Evolutionary conservation across 2,888 invertebrate species (phyloP).

Genomic region (Strigamia crassipes): DNA sequence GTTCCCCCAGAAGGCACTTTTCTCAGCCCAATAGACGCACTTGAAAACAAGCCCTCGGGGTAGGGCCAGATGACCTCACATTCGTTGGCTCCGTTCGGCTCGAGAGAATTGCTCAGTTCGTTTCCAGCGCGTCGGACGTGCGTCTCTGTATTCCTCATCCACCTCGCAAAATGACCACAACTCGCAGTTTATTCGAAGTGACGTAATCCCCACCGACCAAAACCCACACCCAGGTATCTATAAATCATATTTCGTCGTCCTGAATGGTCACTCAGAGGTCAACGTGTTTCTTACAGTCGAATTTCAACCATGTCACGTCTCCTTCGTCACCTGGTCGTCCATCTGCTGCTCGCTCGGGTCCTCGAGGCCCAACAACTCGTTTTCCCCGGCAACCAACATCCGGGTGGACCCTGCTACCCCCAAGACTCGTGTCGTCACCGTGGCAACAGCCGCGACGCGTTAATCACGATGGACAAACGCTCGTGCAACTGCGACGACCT

Average conservation of each 20-base stretch:
- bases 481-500: slow-evolving; percentile 61
- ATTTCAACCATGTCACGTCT: not conserved
- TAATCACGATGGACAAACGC: slow-evolving; percentile 52
- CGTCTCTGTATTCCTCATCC: not conserved
- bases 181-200: not conserved
- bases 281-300: not conserved
- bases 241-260: too few relatives aligned
- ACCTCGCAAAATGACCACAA: not conserved
- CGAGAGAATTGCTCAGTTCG: not conserved
- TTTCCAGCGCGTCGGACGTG: not conserved
- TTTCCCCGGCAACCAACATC: not conserved
- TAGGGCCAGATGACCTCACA: slow-evolving; percentile 22
- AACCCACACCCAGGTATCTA: not conserved
- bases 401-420: not conserved
- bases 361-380: not conserved
- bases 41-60: not conserved
- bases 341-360: not conserved
- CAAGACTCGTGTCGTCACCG: slow-evolving; percentile 4
- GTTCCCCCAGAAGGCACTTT: not conserved
- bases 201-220: not conserved
- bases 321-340: not conserved
- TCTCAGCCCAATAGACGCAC: not conserved
- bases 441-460: slow-evolving; percentile 39
- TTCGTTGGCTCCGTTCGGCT: not conserved
- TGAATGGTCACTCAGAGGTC: not conserved